phyloP scores from a whole-genome alignment of 2,797 vertebrate species.

The Morelia viridis region DNA sequence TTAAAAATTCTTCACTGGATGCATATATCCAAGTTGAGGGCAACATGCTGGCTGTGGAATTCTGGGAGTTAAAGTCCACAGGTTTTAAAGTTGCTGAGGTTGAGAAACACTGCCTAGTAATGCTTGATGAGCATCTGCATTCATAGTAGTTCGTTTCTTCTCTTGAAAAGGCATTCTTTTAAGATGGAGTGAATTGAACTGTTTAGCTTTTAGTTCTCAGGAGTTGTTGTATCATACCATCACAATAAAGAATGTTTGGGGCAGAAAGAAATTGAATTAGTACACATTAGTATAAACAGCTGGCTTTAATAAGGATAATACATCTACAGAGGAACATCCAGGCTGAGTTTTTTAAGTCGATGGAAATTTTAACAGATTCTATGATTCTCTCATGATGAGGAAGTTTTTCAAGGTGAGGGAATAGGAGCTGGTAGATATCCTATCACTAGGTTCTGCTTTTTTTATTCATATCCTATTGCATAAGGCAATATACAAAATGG shows the following conservation, averaged over 20 bases:
- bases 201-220: neutral
- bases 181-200: neutral
- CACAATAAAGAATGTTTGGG: neutral
- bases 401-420: conserved; percentile 24
- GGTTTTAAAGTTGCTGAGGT: neutral
- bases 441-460: conserved; percentile 13
- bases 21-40: neutral
- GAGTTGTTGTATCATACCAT: neutral
- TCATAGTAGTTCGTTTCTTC: neutral
- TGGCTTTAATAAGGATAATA: neutral
- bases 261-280: neutral
- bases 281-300: too few species aligned
- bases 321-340: neutral
- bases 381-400: conserved; percentile 9
- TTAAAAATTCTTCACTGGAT: neutral
- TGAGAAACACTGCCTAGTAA: neutral
- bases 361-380: neutral
- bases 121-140: neutral
- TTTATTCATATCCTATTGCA: neutral
- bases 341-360: neutral
- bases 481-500: conserved; percentile 14
- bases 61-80: too few species aligned
- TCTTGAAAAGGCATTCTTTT: neutral
- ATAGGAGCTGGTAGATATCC: conserved; percentile 31
- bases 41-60: neutral